Percentiles rank a stretch among this genome's conserved stretches.
Evolutionary conservation across 1,140 invertebrate species (phyloP).

Genomic region (Dendrolimus kikuchii): DNA sequence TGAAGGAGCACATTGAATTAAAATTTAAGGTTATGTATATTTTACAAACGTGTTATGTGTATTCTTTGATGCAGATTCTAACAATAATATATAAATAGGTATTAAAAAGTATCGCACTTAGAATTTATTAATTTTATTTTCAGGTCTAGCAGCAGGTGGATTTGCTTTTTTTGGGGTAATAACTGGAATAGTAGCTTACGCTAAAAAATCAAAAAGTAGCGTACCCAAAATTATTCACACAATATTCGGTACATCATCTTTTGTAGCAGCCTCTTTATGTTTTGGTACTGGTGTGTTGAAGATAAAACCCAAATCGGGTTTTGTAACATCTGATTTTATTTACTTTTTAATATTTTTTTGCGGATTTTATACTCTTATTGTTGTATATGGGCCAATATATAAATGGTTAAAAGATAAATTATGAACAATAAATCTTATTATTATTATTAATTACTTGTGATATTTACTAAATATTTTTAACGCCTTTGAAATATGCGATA

Average conservation of each 20-base stretch:
- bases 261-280: conserved; percentile 24
- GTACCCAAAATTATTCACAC: conserved; percentile 16
- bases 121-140: conserved; percentile 7
- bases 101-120: background rate
- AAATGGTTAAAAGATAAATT: no score
- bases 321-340: conserved; percentile 19
- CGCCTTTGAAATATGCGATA: no score
- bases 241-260: conserved; percentile 17
- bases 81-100: no score
- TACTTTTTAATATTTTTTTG: conserved; percentile 24
- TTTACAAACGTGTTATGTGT: no score
- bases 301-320: conserved; percentile 21
- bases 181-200: conserved; percentile 11
- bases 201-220: conserved; percentile 3
- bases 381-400: no score
- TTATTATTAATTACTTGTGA: no score
- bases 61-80: no score
- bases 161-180: conserved; percentile 10
- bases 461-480: no score
- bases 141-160: conserved; percentile 19
- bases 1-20: no score
- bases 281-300: conserved; percentile 28
- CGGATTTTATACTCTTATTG: conserved; percentile 21
- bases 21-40: no score
- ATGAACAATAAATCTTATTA: no score